Base-by-base conservation (phyloP, 2,888 invertebrate species). In the Troides helena region DNA sequence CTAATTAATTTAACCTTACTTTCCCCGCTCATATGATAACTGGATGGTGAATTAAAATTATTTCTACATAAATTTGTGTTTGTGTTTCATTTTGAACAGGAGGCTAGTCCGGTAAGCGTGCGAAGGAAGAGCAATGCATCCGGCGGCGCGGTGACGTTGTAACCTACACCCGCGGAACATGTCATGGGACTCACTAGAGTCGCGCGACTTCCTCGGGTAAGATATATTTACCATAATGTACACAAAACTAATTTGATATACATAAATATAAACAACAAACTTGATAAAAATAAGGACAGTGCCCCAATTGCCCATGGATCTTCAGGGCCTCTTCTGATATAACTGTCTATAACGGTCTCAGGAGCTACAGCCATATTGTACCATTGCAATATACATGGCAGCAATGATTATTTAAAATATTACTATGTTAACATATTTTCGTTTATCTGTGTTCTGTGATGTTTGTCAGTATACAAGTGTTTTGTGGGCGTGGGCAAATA, bases 121-220 rank as follows among this genome's bases (percentile, higher is more conserved):
- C 78, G 86, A 83, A 75, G 77, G 76, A 25, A 62, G 66, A 81
- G 84, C 77, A 74, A 90, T 91, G 91, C 90, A 89, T 80, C 90
- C 89, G 56, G 77, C 88, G 75, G 85, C 82, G 83, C 89, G 92
- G 91, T 91, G 91, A 92, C 92, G 85, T 84, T 92, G 91, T 83
- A 88, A 85, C 74, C 84, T 87, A 74, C 92, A 90, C 86, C 90
- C 90, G 87, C 87, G 85, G 88, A 93, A 92, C 93, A 96, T 97
- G 96, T 97, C 97, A 94, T 97, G 96, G 96, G 96, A 97, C 93
- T 96, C 96, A 75, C 94, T 96, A 81, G 95, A 96, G 87, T 96
- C 96, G 78, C 95, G 96, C 88, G 96, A 96, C 92, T 95, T 95
- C 89, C 94, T 96, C 88, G 95, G 96, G 96, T 96, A 87, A 90